phyloP scores from a whole-genome alignment of 2,888 invertebrate genomes.

The Podabrus alpinus region DNA sequence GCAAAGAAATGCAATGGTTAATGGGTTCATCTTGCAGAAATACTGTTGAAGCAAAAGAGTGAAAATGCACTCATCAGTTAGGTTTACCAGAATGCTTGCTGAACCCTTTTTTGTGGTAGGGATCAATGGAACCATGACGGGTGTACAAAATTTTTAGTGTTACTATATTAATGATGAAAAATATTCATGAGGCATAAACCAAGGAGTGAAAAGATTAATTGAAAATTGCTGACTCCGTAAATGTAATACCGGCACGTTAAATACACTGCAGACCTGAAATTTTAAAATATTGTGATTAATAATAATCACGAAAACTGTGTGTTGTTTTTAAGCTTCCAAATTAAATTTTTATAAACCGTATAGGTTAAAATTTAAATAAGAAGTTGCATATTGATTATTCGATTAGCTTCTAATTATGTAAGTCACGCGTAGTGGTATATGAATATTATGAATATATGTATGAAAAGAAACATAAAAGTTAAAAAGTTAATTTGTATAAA shows the following conservation, averaged over 20 bases:
- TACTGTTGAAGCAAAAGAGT: too few species aligned
- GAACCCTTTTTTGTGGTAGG: too few species aligned
- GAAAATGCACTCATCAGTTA: too few species aligned
- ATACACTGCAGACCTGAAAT: neutral
- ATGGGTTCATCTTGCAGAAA: too few species aligned
- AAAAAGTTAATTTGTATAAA: neutral
- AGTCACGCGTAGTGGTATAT: neutral
- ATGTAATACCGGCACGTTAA: neutral
- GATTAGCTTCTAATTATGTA: neutral
- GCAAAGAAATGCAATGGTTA: too few species aligned
- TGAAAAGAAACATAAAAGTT: neutral
- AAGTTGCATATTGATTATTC: constrained; percentile 10
- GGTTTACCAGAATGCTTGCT: too few species aligned
- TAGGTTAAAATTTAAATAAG: neutral
- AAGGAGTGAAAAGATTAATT: neutral
- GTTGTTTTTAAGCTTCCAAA: neutral
- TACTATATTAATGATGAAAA: neutral
- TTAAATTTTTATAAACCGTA: neutral
- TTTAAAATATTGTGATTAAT: neutral
- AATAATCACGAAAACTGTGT: neutral
- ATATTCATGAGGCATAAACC: neutral
- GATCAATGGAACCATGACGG: too few species aligned
- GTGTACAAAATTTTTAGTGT: neutral
- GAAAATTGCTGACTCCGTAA: neutral
- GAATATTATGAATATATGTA: neutral